These are phyloP conservation scores for Oostethus manadensis DNA, from an alignment of 2,113 vertebrate genomes.

Conservation along the genomic window DNA sequence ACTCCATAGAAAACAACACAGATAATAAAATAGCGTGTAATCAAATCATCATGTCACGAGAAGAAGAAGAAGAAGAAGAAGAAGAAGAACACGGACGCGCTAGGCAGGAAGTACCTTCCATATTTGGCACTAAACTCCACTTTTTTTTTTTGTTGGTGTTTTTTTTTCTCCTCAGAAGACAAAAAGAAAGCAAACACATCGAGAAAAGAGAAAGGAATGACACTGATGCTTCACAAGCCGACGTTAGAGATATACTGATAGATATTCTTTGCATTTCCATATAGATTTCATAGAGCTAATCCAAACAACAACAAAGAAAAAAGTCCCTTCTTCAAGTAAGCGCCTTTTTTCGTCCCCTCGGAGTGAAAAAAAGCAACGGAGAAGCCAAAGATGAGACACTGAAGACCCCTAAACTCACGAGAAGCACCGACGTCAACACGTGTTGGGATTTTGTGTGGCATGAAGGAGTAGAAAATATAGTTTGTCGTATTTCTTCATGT, in stretches of 20 bases:
- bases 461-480: conserved; percentile 99
- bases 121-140: conserved; percentile 99
- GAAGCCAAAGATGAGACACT: conserved; percentile 93
- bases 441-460: conserved; percentile 71
- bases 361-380: too few relatives aligned
- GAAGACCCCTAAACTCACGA: conserved; percentile 97
- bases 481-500: conserved; percentile 96
- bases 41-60: conserved; percentile 99
- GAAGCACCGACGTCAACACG: conserved; percentile 97
- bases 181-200: conserved; percentile 99
- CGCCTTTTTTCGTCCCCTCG: conserved; percentile 80
- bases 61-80: conserved; percentile 88
- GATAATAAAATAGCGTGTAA: conserved; percentile 99
- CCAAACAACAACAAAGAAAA: conserved; percentile 80
- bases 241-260: conserved; percentile 77
- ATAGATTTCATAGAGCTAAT: conserved; percentile 72
- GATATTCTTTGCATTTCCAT: conserved; percentile 35
- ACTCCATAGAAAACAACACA: conserved; percentile 99
- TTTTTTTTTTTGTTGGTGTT: conserved; percentile 56
- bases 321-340: conserved; percentile 92
- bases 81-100: conserved; percentile 98
- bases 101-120: conserved; percentile 99
- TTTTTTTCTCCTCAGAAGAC: conserved; percentile 63
- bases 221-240: conserved; percentile 99
- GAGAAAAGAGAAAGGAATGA: conserved; percentile 82